Evolutionary conservation across 2,797 vertebrate genomes (phyloP).

Genomic region (Rhincodon typus): DNA sequence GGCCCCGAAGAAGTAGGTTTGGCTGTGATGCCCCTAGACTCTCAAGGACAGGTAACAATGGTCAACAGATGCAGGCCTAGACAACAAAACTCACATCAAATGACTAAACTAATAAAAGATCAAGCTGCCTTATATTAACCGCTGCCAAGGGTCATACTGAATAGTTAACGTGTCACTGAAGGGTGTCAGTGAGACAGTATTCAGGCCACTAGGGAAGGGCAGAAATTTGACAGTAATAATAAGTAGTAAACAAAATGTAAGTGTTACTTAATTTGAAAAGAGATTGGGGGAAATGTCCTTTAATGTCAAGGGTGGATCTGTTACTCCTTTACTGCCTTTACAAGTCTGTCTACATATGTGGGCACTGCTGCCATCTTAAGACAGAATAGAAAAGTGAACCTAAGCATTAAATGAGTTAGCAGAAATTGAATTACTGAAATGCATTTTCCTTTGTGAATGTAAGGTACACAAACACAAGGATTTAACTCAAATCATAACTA

Average conservation of each 20-base stretch:
- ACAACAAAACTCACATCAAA: too few relatives aligned
- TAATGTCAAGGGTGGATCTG: background rate
- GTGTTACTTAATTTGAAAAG: background rate
- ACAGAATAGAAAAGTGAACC: slow-evolving; percentile 20
- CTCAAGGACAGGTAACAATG: too few relatives aligned
- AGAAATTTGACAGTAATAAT: background rate
- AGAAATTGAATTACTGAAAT: background rate
- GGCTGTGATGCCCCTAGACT: too few relatives aligned
- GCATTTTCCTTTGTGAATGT: background rate
- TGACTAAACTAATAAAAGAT: background rate
- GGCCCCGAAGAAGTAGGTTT: background rate
- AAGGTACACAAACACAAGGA: background rate
- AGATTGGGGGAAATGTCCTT: background rate
- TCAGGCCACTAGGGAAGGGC: background rate
- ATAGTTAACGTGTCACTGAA: too few relatives aligned
- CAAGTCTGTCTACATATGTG: background rate
- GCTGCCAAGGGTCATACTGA: background rate
- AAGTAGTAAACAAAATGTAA: background rate
- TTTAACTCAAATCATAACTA: background rate
- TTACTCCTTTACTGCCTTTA: background rate
- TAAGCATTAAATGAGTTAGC: background rate
- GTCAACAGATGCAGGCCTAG: too few relatives aligned
- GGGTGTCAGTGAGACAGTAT: background rate
- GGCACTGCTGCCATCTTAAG: slow-evolving; percentile 37
- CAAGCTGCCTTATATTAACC: background rate